A percentile compares a stretch with the other conserved stretches of the same genome.
These are phyloP conservation scores for Cryptotermes secundus DNA, from an alignment of 1,140 invertebrate species.

Conservation along the genomic window DNA sequence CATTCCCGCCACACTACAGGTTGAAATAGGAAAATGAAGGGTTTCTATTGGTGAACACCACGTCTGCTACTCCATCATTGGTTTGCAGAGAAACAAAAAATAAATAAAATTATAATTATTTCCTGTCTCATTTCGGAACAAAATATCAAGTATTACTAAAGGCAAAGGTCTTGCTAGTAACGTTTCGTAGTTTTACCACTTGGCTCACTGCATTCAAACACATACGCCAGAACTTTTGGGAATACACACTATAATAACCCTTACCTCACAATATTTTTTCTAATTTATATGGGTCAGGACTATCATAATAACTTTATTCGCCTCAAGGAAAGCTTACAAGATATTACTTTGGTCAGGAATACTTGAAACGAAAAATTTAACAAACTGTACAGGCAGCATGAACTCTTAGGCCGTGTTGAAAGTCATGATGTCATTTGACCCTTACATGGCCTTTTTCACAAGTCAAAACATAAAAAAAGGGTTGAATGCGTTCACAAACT, in stretches of 20 bases:
- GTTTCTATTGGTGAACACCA: conserved; percentile 31
- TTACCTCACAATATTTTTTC: too few relatives aligned
- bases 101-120: conserved; percentile 25
- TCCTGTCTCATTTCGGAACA: conserved; percentile 30
- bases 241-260: too few relatives aligned
- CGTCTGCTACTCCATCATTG: conserved; percentile 38
- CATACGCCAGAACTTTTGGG: too few relatives aligned
- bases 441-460: not conserved
- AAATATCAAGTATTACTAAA: not conserved
- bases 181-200: too few relatives aligned
- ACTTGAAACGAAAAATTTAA: not conserved
- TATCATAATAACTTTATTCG: too few relatives aligned
- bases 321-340: not conserved
- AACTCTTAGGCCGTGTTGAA: not conserved
- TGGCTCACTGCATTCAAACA: too few relatives aligned
- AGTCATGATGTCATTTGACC: not conserved
- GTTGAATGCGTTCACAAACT: not conserved
- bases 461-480: not conserved
- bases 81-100: conserved; percentile 21
- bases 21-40: conserved; percentile 39
- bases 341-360: not conserved
- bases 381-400: not conserved
- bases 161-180: too few relatives aligned
- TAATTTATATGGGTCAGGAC: too few relatives aligned
- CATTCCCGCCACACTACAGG: conserved; percentile 42